Percentiles rank a stretch among this genome's conserved stretches.
Evolutionary conservation across 2,888 invertebrate species (phyloP).

Genomic region (Hyposoter dolosus): DNA sequence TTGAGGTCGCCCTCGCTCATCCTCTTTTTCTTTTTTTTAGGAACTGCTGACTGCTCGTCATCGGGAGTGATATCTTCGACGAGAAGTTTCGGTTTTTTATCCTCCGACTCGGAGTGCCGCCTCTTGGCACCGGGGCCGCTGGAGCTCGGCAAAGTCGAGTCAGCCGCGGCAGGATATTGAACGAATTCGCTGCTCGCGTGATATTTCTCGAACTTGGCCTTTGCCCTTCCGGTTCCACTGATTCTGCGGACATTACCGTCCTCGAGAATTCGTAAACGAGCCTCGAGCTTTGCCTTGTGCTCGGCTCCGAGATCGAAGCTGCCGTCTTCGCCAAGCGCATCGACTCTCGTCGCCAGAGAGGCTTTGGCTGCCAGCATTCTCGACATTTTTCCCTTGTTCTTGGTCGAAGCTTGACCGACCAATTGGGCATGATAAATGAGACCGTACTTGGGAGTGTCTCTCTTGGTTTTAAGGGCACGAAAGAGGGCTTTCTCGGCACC

Average conservation of each 20-base stretch:
- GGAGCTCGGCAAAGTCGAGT: slow-evolving; percentile 90
- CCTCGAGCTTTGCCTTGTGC: slow-evolving; percentile 95
- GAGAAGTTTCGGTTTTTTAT: slow-evolving; percentile 77
- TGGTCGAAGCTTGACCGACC: slow-evolving; percentile 94
- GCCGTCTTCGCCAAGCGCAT: slow-evolving; percentile 97
- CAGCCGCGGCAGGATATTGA: slow-evolving; percentile 92
- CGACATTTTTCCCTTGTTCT: slow-evolving; percentile 97
- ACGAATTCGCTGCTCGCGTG: slow-evolving; percentile 92
- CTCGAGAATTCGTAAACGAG: slow-evolving; percentile 91
- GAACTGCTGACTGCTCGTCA: background rate
- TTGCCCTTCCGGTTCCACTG: slow-evolving; percentile 95
- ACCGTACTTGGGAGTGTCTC: slow-evolving; percentile 99
- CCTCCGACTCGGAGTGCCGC: slow-evolving; percentile 86
- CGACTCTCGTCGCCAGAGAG: slow-evolving; percentile 95
- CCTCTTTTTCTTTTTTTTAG: slow-evolving; percentile 81
- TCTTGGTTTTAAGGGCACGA: slow-evolving; percentile 97
- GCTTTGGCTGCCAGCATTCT: slow-evolving; percentile 99
- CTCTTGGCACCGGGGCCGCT: slow-evolving; percentile 85
- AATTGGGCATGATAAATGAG: slow-evolving; percentile 98
- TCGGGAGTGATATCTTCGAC: slow-evolving; percentile 80
- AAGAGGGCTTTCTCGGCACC: slow-evolving; percentile 99
- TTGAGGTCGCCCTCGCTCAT: slow-evolving; percentile 81
- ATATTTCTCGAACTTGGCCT: slow-evolving; percentile 97
- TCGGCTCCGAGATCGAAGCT: slow-evolving; percentile 94
- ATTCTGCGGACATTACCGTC: slow-evolving; percentile 93